Percentiles rank a stretch among this genome's conserved stretches.
Evolutionary conservation across 2,888 invertebrate species (phyloP).

Genomic region (Pristionchus entomophagus): DNA sequence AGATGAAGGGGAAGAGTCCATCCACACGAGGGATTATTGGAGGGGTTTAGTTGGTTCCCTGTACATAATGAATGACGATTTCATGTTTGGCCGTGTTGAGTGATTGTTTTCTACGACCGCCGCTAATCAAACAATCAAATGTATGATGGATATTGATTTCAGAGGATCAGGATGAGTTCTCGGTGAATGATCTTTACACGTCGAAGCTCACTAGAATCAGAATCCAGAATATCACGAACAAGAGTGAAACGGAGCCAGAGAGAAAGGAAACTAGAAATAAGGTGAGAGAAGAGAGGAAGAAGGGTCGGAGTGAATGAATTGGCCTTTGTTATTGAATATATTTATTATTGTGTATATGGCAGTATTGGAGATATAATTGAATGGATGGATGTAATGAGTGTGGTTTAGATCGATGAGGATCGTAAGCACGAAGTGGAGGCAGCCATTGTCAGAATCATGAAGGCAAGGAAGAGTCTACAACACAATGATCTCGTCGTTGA

Average conservation of each 20-base stretch:
- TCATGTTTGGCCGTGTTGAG: too few relatives aligned
- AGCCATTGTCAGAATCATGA: conserved; percentile 99
- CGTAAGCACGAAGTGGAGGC: conserved; percentile 99
- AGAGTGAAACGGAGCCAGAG: conserved; percentile 98
- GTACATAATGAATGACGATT: too few relatives aligned
- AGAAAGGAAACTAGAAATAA: conserved; percentile 92
- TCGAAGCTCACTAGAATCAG: conserved; percentile 92
- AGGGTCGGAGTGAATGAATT: background rate
- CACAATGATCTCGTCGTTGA: conserved; percentile 92
- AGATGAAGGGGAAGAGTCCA: too few relatives aligned
- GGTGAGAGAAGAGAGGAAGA: conserved; percentile 49
- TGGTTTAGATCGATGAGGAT: conserved; percentile 89
- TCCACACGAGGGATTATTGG: too few relatives aligned
- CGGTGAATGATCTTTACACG: conserved; percentile 95
- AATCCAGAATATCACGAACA: conserved; percentile 77
- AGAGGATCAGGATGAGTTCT: conserved; percentile 66
- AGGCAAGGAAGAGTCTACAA: conserved; percentile 92
- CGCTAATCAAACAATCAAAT: too few relatives aligned
- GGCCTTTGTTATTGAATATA: too few relatives aligned
- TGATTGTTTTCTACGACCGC: too few relatives aligned
- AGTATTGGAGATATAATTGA: too few relatives aligned
- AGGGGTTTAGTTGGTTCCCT: too few relatives aligned
- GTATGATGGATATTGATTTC: conserved; percentile 37
- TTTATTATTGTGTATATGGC: too few relatives aligned
- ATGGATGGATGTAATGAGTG: background rate